Base-by-base conservation (phyloP, 1,140 invertebrate species). In the Drosophila tani region DNA sequence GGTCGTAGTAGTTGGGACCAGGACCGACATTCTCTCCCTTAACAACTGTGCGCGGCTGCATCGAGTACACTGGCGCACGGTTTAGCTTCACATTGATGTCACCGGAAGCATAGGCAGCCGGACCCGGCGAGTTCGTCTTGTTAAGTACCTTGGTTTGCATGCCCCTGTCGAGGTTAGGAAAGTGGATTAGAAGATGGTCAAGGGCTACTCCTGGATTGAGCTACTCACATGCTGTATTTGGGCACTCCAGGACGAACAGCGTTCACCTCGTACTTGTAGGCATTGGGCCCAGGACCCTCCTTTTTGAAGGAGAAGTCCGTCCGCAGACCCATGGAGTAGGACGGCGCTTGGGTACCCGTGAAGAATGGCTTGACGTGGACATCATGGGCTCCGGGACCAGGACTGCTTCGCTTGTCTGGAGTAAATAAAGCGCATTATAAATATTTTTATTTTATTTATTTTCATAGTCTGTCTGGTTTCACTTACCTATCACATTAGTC, bases 221-320 rank as follows among this genome's bases (percentile, higher is more conserved):
- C 3, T 70, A 91, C 93, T 87, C 69, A 94, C 94, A 94, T 94
- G 81, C 93, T 94, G 64, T 93, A 94, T 2, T 93, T 92, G 2
- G 93, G 93, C 19, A 86, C 87, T 0, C 91, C 79, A 12, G 79
- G 85, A 57, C 88, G 93, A 57, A 93, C 91, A 0, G 93, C 80
- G 59, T 92, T 91, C 1, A 93, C 81, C 78, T 93, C 65, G 80
- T 94, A 66, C 70, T 93, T 93, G 91, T 95, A 95, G n/a, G 94
- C 94, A 91, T 95, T 95, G 5, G 95, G 94, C n/a, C 94, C 95
- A 5, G 95, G 95, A 7, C 94, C 94, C 2, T 87, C 62, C 5
- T 92, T 91, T 65, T 93, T 93, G 21, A 87, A 82, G n/a, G 47
- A 64, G 41, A 83, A 91, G n/a, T 92, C 91, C 12, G 93, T 93